Percentiles rank a stretch among this genome's conserved stretches.
These are phyloP conservation scores for Lethrus apterus DNA, from an alignment of 1,140 invertebrate genomes.

Conservation along the genomic window DNA sequence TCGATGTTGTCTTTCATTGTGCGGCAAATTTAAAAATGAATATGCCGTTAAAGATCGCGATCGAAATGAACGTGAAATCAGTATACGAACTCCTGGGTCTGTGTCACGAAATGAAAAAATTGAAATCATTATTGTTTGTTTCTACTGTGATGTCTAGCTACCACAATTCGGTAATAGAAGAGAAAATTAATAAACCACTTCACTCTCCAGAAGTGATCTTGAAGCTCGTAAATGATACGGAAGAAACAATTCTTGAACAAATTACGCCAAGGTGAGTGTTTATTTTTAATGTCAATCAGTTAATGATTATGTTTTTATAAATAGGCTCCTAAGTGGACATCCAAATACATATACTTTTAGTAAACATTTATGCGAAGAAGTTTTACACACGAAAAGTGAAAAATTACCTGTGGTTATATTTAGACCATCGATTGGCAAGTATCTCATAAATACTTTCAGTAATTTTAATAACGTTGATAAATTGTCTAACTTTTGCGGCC, in stretches of 20 bases:
- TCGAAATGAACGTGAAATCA: not conserved
- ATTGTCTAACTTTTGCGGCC: too few species aligned
- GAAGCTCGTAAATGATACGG: not conserved
- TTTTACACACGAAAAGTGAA: not conserved
- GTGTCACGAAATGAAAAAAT: not conserved
- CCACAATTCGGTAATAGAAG: not conserved
- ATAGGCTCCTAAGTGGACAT: not conserved
- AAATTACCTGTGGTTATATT: not conserved
- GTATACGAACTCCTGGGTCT: not conserved
- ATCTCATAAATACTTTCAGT: too few species aligned
- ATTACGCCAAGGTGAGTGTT: conserved; percentile 2
- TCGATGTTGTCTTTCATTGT: not conserved
- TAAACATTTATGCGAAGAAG: not conserved
- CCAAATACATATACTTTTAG: not conserved
- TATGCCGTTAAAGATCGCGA: not conserved
- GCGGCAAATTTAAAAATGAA: not conserved
- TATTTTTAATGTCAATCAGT: not conserved
- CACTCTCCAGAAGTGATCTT: not conserved
- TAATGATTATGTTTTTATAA: too few species aligned
- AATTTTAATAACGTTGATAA: too few species aligned
- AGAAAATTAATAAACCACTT: not conserved
- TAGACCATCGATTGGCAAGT: not conserved
- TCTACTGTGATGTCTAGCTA: not conserved
- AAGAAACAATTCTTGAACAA: not conserved
- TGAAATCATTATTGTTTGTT: not conserved